Evolutionary conservation across 2,888 invertebrate species (phyloP).

Genomic region (Diabrotica balteata): DNA sequence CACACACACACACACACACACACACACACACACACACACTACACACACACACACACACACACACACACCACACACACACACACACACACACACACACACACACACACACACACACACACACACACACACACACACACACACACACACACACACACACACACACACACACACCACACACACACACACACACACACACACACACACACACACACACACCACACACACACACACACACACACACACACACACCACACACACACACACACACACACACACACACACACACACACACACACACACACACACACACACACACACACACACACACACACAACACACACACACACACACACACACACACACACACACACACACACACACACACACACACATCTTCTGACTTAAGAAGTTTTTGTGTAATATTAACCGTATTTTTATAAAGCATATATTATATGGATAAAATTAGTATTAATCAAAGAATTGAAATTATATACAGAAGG

Average conservation of each 20-base stretch:
- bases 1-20: conserved; percentile 1
- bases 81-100: conserved; percentile 1
- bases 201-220: conserved; percentile 1
- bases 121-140: conserved; percentile 1
- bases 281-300: conserved; percentile 1
- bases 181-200: conserved; percentile 1
- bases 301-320: conserved; percentile 1
- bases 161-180: conserved; percentile 1
- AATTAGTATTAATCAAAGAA: too few relatives aligned
- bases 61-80: conserved; percentile 1
- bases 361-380: conserved; percentile 1
- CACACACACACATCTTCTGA: conserved; percentile 1
- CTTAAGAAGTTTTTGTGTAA: too few relatives aligned
- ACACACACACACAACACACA: too few relatives aligned
- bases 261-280: conserved; percentile 1
- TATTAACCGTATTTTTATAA: too few relatives aligned
- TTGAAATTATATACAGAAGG: too few relatives aligned
- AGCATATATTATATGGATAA: too few relatives aligned
- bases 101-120: conserved; percentile 1
- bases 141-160: conserved; percentile 1
- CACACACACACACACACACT: conserved; percentile 1
- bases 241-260: conserved; percentile 1
- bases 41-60: conserved; percentile 1
- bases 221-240: conserved; percentile 1
- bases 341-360: too few relatives aligned